Evolutionary conservation across 2,888 invertebrate genomes (phyloP), one percentile per base, ranked within the genome.

Genomic region (Litoditis marina): DNA sequence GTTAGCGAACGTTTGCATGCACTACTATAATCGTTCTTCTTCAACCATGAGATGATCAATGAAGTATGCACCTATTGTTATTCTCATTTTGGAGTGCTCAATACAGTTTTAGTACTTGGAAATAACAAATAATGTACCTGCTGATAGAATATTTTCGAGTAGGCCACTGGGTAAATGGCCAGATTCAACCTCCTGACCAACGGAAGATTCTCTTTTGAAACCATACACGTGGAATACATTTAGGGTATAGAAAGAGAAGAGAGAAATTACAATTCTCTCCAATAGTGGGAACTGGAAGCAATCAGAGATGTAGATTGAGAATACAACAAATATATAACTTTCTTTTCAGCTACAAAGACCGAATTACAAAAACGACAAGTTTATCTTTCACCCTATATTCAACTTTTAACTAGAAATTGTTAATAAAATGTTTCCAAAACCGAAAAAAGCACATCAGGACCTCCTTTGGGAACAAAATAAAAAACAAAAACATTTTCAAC

Each of bases 81-180:
- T 27, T 49, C 28, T 7, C 5, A 30, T 22, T 22, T 36, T 50
- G 4, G 50, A 25, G 11, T 31, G n/a, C n/a, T 39, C 11, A 13
- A 13, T n/a, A 39, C 13, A 13, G 11, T n/a, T 39, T n/a, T 13
- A 39, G n/a, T 39, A 11, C n/a, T 13, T 39, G n/a, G 13, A 39
- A 39, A 11, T 11, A 39, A 39, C 11, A 39, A 5, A 34, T 46
- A 32, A 28, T 25, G 44, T 22, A 60, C 64, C 55, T 65, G 60
- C 25, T 47, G 49, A 51, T 65, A 70, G 42, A 66, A 70, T 4
- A 52, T 63, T 13, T 60, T 52, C 22, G 65, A 62, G 59, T 67
- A 70, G 1, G 50, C 52, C 2, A 70, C 63, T 1, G 70, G 70
- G 34, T 62, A 70, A 27, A 65, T 67, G 27, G 55, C 56, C 1